Evolutionary conservation across 1,140 invertebrate species (phyloP), one percentile per base, ranked within the genome.

Genomic region (Homarus americanus): DNA sequence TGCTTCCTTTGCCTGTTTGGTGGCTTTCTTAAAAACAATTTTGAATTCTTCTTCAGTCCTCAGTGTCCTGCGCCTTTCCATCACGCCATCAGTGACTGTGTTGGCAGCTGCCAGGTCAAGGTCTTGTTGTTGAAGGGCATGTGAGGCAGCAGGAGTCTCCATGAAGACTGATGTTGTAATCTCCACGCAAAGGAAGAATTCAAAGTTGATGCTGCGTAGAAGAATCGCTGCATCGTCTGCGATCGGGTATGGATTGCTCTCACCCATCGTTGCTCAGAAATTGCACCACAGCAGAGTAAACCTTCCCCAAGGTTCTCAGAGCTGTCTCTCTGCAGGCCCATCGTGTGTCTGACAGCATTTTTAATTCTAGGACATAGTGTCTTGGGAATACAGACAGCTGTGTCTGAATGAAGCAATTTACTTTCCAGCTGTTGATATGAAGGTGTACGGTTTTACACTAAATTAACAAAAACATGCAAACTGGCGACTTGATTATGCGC

Each of bases 321-420:
- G 80, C 9, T 7, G 3, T n/a, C n/a, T 82, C 58, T n/a, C 80
- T 82, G 58, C 80, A 82, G 49, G 38, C 40, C 80, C 80, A 82
- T 9, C 58, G 80, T 2, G 80, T 82, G 80, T 82, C 58, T 49
- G 80, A 58, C 9, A 82, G 80, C 49, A 9, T 82, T 34, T 82
- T 9, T 36, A 82, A n/a, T 58, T 82, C 58, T 17, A 49, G 24
- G 9, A 34, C 15, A 7, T 36, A 24, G 9, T 82, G 80, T 9
- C 36, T n/a, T 28, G 80, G 9, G n/a, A 3, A 49, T 49, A 82
- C 36, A 10, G 80, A 10, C 32, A 28, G n/a, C 32, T 82, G 80
- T 3, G 41, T 82, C 36, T 82, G 15, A 28, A 82, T n/a, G 36
- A 82, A 82, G 38, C 78, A 80, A 49, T 24, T 32, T 36, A 41